Evolutionary conservation across 2,797 vertebrate genomes (phyloP).

Genomic region (Clamator glandarius): DNA sequence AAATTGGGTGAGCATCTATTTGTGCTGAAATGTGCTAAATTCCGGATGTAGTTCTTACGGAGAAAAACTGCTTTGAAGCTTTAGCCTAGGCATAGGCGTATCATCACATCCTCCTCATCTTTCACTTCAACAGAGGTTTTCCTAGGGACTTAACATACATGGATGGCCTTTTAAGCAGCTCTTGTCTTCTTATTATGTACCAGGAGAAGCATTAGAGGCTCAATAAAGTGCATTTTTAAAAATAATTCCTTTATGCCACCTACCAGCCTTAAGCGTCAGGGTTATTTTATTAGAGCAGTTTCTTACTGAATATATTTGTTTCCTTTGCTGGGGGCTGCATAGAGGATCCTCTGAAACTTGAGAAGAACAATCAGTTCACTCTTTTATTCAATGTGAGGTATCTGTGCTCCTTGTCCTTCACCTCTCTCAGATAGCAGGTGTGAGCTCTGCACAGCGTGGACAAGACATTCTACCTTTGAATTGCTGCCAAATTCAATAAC

Average conservation of each 20-base stretch:
- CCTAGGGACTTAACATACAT: background rate
- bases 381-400: background rate
- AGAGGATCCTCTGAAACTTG: background rate
- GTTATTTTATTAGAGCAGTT: background rate
- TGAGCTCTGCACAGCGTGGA: background rate
- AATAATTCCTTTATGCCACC: background rate
- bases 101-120: background rate
- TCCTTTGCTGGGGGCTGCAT: background rate
- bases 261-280: background rate
- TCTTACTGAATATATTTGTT: background rate
- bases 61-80: background rate
- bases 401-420: background rate
- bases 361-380: background rate
- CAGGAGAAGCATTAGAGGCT: background rate
- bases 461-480: slow-evolving; percentile 28
- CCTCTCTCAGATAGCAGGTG: background rate
- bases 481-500: slow-evolving; percentile 2
- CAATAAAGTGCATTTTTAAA: background rate
- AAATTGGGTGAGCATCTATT: slow-evolving; percentile 27
- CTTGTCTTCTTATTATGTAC: background rate
- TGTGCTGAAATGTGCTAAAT: slow-evolving; percentile 5
- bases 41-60: background rate
- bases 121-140: background rate
- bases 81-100: background rate
- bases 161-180: background rate